Evolutionary conservation across 2,888 invertebrate genomes (phyloP), one percentile per base, ranked within the genome.

Genomic region (Temnothorax rugatulus): DNA sequence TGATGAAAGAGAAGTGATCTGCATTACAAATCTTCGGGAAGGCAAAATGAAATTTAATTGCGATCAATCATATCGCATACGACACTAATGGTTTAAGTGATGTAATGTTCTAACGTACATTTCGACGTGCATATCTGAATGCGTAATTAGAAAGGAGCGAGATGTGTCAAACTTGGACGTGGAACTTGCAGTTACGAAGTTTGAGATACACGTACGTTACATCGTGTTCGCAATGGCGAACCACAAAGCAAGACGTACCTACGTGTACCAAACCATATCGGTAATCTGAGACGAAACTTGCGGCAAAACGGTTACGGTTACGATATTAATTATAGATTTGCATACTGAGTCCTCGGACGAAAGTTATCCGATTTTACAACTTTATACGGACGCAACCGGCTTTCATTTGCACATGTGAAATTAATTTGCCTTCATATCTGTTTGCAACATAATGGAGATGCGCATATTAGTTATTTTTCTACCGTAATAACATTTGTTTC

Each of bases 101-200:
- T 66, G n/a, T 29, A 66, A 54, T 54, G 41, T n/a, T 25, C 47
- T 34, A 61, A 61, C 61, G 29, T 57, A 44, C 57, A 54, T 52
- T 44, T 54, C 7, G 25, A n/a, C 9, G 29, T 13, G 18, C 15
- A 34, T 69, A 50, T 79, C 34, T 69, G 59, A 79, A 69, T 47
- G 44, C 3, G 15, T 44, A 77, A 75, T 75, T 59, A 15, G 74
- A 41, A 59, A 4, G 15, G 4, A 13, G 18, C 8, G 21, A 4
- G 21, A 34, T 34, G 21, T 18, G 41, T 66, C 66, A 68, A 63
- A 50, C 50, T 47, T 75, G 34, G 13, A 66, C 25, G 52, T 13
- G 18, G 34, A 79, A 69, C 44, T 69, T 69, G 3, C 57, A 44
- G 41, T 57, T 75, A n/a, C 54, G 2, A 79, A 69, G 57, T 69